phyloP scores from a whole-genome alignment of 2,797 vertebrate species.

The Heterohyrax brucei region DNA sequence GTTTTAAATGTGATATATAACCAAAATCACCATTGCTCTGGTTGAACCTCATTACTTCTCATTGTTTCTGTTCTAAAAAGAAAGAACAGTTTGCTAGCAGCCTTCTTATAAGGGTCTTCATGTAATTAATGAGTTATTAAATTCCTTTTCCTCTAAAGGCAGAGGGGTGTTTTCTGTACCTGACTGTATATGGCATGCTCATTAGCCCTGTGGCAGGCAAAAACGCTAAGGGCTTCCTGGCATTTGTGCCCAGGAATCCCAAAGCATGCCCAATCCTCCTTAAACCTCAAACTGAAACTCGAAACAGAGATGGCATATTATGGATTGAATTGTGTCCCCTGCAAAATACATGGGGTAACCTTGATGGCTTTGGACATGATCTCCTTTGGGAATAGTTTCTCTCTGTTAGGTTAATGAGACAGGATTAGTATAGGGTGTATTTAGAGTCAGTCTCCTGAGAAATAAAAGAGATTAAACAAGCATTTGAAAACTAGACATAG shows the following conservation, averaged over 20 bases:
- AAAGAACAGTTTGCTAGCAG: constrained; percentile 62
- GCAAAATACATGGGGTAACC: too few relatives aligned
- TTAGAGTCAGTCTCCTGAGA: too few relatives aligned
- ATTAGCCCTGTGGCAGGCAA: constrained; percentile 6
- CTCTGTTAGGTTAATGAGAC: too few relatives aligned
- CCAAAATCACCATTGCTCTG: constrained; percentile 42
- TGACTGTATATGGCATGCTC: background rate
- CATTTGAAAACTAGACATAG: too few relatives aligned
- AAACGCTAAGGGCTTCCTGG: constrained; percentile 12
- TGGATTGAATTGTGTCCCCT: too few relatives aligned
- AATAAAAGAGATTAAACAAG: too few relatives aligned
- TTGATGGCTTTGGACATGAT: too few relatives aligned
- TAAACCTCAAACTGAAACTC: background rate
- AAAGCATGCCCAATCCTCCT: background rate
- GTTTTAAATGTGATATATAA: background rate
- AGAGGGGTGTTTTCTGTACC: constrained; percentile 51
- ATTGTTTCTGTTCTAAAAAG: constrained; percentile 55
- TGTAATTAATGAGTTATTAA: constrained; percentile 72
- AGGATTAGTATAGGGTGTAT: too few relatives aligned
- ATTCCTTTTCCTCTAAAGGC: constrained; percentile 12
- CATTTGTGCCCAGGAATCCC: background rate
- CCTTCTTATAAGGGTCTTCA: constrained; percentile 55
- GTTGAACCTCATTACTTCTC: constrained; percentile 60
- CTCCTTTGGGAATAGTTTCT: too few relatives aligned
- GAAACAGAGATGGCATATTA: background rate